Evolutionary conservation across 2,888 invertebrate species (phyloP), one percentile per base, ranked within the genome.

Genomic region (Orchesella flavescens): DNA sequence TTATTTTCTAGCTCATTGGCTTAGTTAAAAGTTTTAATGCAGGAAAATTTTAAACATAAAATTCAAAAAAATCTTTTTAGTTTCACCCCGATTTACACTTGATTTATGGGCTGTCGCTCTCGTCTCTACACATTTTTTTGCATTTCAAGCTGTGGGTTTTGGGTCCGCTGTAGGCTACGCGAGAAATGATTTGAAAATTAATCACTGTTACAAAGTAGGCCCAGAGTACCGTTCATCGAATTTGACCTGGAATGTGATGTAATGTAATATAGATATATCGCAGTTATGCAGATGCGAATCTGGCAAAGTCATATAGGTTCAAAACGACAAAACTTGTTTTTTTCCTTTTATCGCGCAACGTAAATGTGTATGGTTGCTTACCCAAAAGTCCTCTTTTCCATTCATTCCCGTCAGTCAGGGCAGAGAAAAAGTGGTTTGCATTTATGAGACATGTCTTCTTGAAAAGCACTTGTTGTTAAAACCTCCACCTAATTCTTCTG

Each of bases 181-280:
- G 34, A 19, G 19, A 12, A 53, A 53, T n/a, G 1, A 3, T 17
- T 43, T 55, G 34, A 65, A 34, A 59, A 13, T 61, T 61, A 15
- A 61, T 34, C 12, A 15, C 10, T 53, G 13, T 53, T 53, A 23
- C 55, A 53, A 66, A 65, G 24, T 75, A 65, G 74, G 10, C 7
- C 74, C 49, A 7, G 34, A 19, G 66, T 76, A 84, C 87, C 86
- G 84, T 85, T 87, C 86, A 73, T 86, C 87, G 86, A 68, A 80
- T 75, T 87, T 88, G 87, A 88, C 87, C 87, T 88, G 87, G 86
- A 87, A 87, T 77, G 78, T 87, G 86, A 87, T 83, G 84, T 84
- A 87, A 87, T 59, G 65, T 59, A 55, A 44, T 34, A 75, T 15
- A 4, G 63, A 57, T 65, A 24, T 34, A 72, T 59, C 46, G 72